Evolutionary conservation across 2,888 invertebrate species (phyloP), one percentile per base, ranked within the genome.

Genomic region (Poecilobothrus nobilitatus): DNA sequence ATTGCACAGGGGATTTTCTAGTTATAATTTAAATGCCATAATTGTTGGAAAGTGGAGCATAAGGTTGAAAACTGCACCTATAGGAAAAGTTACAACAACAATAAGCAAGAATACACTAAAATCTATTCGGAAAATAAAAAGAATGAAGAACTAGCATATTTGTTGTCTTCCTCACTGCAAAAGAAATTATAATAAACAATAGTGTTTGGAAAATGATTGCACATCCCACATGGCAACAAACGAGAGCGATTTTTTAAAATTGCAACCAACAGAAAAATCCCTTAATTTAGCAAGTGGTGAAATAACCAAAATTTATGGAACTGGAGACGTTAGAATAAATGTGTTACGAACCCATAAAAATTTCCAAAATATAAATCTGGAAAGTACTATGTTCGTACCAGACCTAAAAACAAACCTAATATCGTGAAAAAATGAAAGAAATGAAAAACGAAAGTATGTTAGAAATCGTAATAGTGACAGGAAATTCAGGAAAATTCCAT

Each of bases 381-480:
- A 37, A 37, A 37, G 7, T 12, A 12, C 7, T 1, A 37, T 12
- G 37, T 37, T 10, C 7, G 37, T 37, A 10, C 37, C 37, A 8
- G 37, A 37, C 7, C 7, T 37, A 37, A 4, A 37, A 37, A 37
- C 37, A 10, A 37, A 37, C 7, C 7, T 37, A 37, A 8, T 37
- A 2, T 37, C 37, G 8, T 70, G 21, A 62, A 65, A 22, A 7
- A 44, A 33, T 68, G 61, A 1, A 20, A 41, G 27, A 27, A 27
- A 27, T 27, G 27, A 27, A 27, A 5, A 27, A 27, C 27, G 66
- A 66, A 68, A 61, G 6, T 65, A 67, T 70, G 15, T n/a, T 71
- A 34, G 67, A 72, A 65, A n/a, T 70, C 2, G 66, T 71, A 4
- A 70, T 61, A 33, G 65, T 21, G 70, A 70, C 20, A 66, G 71